These are phyloP conservation scores for Cynopterus brachyotis DNA, from an alignment of 2,113 vertebrate species.

Conservation along the genomic window DNA sequence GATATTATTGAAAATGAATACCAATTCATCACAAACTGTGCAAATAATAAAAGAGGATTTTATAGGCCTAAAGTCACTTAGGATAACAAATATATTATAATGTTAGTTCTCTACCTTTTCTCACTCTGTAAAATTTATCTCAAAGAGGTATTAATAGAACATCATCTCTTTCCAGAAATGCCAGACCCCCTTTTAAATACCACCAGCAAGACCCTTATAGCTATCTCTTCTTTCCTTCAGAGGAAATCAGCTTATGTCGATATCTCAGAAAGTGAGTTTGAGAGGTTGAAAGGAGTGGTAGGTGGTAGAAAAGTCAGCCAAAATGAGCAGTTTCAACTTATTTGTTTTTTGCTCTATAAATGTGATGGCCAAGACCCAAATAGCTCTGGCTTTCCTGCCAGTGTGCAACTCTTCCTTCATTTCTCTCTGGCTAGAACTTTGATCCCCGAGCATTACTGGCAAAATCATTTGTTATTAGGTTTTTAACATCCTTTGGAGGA, in stretches of 20 bases:
- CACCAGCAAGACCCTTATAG: slow-evolving; percentile 30
- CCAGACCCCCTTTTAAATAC: background rate
- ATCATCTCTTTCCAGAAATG: slow-evolving; percentile 25
- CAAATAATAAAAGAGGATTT: slow-evolving; percentile 15
- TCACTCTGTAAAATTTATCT: background rate
- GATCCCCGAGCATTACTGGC: background rate
- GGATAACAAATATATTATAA: background rate
- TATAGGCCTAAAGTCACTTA: background rate
- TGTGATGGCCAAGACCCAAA: slow-evolving; percentile 8
- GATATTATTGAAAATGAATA: slow-evolving; percentile 1
- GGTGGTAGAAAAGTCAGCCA: slow-evolving; percentile 47
- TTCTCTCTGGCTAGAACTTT: background rate
- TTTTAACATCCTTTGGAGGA: background rate
- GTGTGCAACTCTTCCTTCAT: background rate
- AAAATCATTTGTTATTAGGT: background rate
- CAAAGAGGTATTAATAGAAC: background rate
- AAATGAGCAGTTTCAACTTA: slow-evolving; percentile 20
- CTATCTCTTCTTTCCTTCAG: slow-evolving; percentile 5
- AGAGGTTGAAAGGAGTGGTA: slow-evolving; percentile 8
- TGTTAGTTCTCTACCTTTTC: background rate
- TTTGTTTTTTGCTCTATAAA: background rate
- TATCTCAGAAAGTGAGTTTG: slow-evolving; percentile 40
- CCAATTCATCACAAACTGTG: background rate
- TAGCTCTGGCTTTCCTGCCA: background rate
- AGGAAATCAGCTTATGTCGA: background rate